Conservation (phyloP, 2,888 invertebrate species). For the Caenorhabditis sinica region DNA sequence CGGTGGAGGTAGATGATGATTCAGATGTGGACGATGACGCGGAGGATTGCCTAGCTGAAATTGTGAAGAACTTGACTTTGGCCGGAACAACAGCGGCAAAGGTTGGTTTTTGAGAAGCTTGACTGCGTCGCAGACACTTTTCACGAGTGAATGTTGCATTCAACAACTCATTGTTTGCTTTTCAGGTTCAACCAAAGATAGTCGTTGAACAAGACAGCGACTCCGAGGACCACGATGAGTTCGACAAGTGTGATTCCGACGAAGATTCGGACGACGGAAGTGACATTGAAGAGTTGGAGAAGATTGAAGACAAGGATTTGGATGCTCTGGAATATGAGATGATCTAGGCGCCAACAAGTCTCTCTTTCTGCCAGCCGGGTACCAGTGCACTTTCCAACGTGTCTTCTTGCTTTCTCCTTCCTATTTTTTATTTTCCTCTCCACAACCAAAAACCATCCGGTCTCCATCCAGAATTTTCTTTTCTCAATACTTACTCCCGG, state of each 20-base stretch:
- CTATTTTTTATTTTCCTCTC: background rate
- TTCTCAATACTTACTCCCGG: conserved; percentile 8
- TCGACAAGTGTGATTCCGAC: conserved; percentile 37
- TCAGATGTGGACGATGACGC: background rate
- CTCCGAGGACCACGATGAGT: conserved; percentile 37
- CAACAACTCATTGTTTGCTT: too few species aligned
- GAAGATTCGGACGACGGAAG: conserved; percentile 44
- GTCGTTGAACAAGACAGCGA: conserved; percentile 22
- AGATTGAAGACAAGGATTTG: conserved; percentile 58
- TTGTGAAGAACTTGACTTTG: conserved; percentile 37
- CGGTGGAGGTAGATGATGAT: background rate
- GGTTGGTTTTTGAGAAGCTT: background rate
- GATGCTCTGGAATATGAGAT: conserved; percentile 57
- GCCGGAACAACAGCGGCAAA: conserved; percentile 11
- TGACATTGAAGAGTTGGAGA: conserved; percentile 60
- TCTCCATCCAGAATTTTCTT: conserved; percentile 24
- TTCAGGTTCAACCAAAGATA: conserved; percentile 18
- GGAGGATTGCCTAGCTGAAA: conserved; percentile 23
- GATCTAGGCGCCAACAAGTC: conserved; percentile 35
- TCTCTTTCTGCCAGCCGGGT: conserved; percentile 24
- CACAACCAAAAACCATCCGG: conserved; percentile 23
- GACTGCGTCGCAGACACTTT: background rate
- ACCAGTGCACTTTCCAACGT: conserved; percentile 47
- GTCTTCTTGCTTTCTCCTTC: conserved; percentile 32
- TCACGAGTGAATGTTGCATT: too few species aligned